Conservation (phyloP, 2,888 invertebrate species). For the Tiliacea citrago region DNA sequence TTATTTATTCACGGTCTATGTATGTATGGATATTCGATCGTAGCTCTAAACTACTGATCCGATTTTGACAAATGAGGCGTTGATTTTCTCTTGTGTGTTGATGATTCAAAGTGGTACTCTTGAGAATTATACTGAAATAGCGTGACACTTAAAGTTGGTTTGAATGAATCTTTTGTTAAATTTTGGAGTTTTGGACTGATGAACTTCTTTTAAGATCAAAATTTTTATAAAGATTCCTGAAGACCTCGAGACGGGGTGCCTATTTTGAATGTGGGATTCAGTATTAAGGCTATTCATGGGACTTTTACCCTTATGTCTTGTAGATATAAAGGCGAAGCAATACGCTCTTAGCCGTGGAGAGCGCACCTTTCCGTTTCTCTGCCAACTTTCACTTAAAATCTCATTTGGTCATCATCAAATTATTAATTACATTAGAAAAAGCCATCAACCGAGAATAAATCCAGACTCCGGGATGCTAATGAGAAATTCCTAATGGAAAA, state of each 20-base stretch:
- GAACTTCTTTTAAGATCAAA: background rate
- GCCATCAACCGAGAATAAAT: background rate
- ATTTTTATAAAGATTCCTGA: background rate
- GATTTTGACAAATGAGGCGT: background rate
- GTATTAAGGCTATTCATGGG: too few species aligned
- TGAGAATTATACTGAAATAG: too few species aligned
- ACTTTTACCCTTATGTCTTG: background rate
- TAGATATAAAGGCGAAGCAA: background rate
- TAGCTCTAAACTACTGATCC: background rate
- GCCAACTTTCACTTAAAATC: conserved; percentile 40
- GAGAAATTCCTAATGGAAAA: background rate
- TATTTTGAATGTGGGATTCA: background rate
- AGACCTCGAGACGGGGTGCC: background rate
- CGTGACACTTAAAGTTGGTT: background rate
- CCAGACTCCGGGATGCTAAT: too few species aligned
- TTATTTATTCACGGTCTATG: background rate
- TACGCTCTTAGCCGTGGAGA: background rate
- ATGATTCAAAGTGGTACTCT: background rate
- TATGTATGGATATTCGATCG: background rate
- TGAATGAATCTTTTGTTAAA: background rate
- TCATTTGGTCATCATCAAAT: conserved; percentile 37
- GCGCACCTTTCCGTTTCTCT: conserved; percentile 29
- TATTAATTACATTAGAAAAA: conserved; percentile 37
- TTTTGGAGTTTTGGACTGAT: background rate
- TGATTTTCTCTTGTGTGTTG: background rate